Evolutionary conservation across 2,113 vertebrate species (phyloP), one percentile per base, ranked within the genome.

Genomic region (Maccullochella peelii): DNA sequence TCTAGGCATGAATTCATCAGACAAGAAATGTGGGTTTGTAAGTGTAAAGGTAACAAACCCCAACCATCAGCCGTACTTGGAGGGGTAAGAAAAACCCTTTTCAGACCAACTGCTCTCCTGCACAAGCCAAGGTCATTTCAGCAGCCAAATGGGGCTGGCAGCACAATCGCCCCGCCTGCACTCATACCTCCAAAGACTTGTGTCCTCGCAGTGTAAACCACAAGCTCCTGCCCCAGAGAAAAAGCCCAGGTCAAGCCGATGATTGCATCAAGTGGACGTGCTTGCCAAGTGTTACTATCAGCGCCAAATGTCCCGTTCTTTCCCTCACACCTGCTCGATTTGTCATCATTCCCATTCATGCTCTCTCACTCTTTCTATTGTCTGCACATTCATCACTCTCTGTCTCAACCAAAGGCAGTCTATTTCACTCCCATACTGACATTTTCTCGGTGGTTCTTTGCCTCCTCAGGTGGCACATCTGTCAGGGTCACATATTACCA

Each of bases 111-210:
- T 1, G 47, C 20, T 54, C 6, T 54, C 30, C 21, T 27, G 65
- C 12, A 73, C 12, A 42, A 79, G 79, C 81, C 88, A 91, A 89
- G 79, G 90, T 91, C 88, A 86, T 0, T 30, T 30, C 58, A 57
- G 73, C 69, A 40, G 76, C 57, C 84, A 81, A 86, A 66, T 23
- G 57, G 76, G 72, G 40, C 82, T 83, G 85, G 82, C 85, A 86
- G 57, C 36, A 23, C 49, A 27, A 62, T 40, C 12, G 3, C 50
- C 77, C 73, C 38, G 82, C 73, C 71, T 71, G 59, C 27, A 0
- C 25, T 67, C 50, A 21, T 33, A 69, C 58, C 83, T 80, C 69
- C 16, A 16, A 47, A 82, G 86, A 72, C 67, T 74, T 2, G 25
- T 59, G 82, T 86, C 79, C 77, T 44, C 36, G 12, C 1, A 52